Base-by-base conservation (phyloP, 1,140 invertebrate genomes). In the Drosophila hydei region DNA sequence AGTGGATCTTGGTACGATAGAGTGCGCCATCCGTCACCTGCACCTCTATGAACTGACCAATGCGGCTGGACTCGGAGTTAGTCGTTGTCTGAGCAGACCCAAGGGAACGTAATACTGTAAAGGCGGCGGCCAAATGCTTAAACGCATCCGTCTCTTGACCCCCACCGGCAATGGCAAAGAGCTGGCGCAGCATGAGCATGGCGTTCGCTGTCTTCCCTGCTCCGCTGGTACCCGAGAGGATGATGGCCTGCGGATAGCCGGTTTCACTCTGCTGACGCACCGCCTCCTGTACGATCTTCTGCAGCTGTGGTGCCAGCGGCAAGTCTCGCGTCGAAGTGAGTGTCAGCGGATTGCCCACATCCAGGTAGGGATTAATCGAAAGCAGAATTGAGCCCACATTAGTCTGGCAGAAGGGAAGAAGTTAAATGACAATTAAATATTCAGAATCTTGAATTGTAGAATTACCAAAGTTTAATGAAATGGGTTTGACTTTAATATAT, bases 81-180 rank as follows among this genome's bases (percentile, higher is more conserved):
- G 95, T 96, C 19, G 94, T 94, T 7, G 97, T 98, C 91, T 97
- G 97, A 4, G 97, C 97, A 21, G 96, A 97, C 48, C 97, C 97
- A 45, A 99, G 93, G 0, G 97, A 97, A 60, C 97, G 93, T 25
- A 98, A 94, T 11, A 98, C 97, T 18, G 97, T 98, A 90, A 99
- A 97, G 11, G 97, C 97, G 18, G 97, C 97, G 1, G 97, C 96
- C 59, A 99, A 93, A 92, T 98, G 97, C 92, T 98, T 98, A 91
- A 98, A 99, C n/a, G 97, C 96, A 92, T 98, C 97, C 1, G 97
- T 98, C 92, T 98, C 97, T 0, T 96, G 96, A 9, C 97, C 97
- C 59, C 97, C 97, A 43, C 97, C 97, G 14, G 97, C 97, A 50
- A 97, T 96, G 89, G 98, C 97, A 93, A 98, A 98, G 67, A 99